Percentiles rank a stretch among this genome's conserved stretches.
Evolutionary conservation across 2,797 vertebrate species (phyloP).

Genomic region (Aphelocoma californica): DNA sequence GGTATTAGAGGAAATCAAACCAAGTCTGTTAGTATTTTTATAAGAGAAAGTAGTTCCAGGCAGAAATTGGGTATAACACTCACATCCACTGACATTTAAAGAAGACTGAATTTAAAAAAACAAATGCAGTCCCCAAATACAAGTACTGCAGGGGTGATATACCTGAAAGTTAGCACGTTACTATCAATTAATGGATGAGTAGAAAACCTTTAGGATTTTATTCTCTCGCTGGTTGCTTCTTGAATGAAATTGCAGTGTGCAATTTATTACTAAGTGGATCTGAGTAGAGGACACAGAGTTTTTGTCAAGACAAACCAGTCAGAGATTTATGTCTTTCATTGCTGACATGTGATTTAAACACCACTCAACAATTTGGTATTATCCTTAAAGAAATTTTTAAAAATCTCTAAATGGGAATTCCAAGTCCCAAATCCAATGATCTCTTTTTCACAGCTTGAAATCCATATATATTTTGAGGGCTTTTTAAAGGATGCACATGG

Average conservation of each 20-base stretch:
- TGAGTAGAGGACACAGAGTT: neutral
- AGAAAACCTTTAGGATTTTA: neutral
- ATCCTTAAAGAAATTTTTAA: neutral
- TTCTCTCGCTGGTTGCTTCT: neutral
- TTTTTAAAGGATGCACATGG: neutral
- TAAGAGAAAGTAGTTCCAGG: neutral
- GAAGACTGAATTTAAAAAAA: neutral
- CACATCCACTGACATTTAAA: neutral
- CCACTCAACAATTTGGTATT: neutral
- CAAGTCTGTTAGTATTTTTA: neutral
- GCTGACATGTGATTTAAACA: neutral
- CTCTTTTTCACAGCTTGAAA: neutral
- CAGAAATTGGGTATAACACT: neutral
- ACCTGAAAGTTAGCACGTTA: neutral
- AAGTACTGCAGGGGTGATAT: neutral
- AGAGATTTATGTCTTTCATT: neutral
- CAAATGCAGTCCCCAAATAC: neutral
- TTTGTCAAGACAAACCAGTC: neutral
- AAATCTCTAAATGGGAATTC: neutral
- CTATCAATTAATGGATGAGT: neutral
- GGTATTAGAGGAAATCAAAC: conserved; percentile 4
- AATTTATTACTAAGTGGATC: neutral
- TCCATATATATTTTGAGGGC: neutral
- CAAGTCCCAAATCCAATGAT: neutral
- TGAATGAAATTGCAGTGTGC: neutral